A percentile compares a stretch with the other conserved stretches of the same genome.
Conservation (phyloP, 2,113 vertebrate species). For the Thryonomys swinderianus region DNA sequence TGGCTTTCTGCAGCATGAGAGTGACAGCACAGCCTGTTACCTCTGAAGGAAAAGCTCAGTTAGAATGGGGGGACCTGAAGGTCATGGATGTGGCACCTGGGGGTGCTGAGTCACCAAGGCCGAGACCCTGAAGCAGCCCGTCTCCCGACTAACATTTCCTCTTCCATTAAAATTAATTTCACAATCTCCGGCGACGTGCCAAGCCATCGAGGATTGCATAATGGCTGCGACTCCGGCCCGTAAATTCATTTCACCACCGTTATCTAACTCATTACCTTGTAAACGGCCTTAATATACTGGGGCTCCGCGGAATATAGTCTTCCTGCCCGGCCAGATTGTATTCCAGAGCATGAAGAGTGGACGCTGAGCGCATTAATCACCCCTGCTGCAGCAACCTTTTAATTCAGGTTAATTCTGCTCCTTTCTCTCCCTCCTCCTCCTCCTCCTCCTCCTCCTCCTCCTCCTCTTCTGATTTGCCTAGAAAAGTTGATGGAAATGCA, state of each 20-base stretch:
- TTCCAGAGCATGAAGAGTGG: background rate
- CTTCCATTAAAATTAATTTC: conserved; percentile 44
- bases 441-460: too few relatives aligned
- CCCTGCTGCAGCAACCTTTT: background rate
- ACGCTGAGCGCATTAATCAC: background rate
- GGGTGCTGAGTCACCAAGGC: background rate
- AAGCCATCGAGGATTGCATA: rapidly evolving
- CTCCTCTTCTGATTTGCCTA: background rate
- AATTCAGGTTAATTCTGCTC: conserved; percentile 3
- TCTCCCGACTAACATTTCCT: background rate
- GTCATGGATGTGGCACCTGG: background rate
- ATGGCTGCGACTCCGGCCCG: background rate
- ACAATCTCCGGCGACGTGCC: background rate
- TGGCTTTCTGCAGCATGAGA: background rate
- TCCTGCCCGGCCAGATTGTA: background rate
- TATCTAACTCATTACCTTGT: conserved; percentile 40
- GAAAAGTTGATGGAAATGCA: background rate
- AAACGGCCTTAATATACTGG: conserved; percentile 16
- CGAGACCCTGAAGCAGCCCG: background rate
- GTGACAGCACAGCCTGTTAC: background rate
- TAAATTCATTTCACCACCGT: background rate
- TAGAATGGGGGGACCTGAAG: background rate
- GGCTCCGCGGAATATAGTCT: rapidly evolving
- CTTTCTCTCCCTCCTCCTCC: background rate
- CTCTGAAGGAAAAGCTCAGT: background rate